Percentiles rank a stretch among this genome's conserved stretches.
These are phyloP conservation scores for Brachyptera risi DNA, from an alignment of 2,888 invertebrate genomes.

Conservation along the genomic window DNA sequence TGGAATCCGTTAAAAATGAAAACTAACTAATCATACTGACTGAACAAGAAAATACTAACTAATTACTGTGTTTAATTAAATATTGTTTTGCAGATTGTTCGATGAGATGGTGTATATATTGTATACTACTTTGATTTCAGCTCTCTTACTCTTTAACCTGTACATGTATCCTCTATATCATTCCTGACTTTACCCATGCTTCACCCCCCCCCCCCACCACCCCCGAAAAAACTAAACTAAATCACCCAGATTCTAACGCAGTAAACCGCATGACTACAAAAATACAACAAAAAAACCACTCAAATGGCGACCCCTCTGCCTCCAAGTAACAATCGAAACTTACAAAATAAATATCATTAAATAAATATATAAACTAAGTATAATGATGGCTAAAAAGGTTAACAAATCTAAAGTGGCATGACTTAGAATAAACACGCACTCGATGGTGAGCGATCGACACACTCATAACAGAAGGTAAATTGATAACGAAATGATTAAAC, in stretches of 20 bases:
- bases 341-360: constrained; percentile 34
- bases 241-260: constrained; percentile 30
- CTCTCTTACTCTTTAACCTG: constrained; percentile 28
- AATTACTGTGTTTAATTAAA: constrained; percentile 23
- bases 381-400: background rate
- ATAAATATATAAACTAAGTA: constrained; percentile 26
- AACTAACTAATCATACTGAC: constrained; percentile 21
- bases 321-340: constrained; percentile 43
- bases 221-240: constrained; percentile 30
- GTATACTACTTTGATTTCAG: constrained; percentile 32
- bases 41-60: constrained; percentile 19
- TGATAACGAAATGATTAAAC: constrained; percentile 30
- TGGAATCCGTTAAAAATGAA: constrained; percentile 22
- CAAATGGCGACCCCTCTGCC: constrained; percentile 42
- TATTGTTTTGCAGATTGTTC: constrained; percentile 33
- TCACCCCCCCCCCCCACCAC: constrained; percentile 9
- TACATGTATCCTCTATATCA: constrained; percentile 20
- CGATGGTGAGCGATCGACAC: constrained; percentile 29
- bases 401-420: constrained; percentile 29
- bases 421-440: constrained; percentile 31
- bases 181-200: constrained; percentile 14
- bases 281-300: constrained; percentile 21
- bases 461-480: constrained; percentile 33
- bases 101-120: constrained; percentile 26
- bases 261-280: constrained; percentile 32